These are phyloP conservation scores for Lethenteron camtschaticum DNA, from an alignment of 2,113 vertebrate species.

Conservation along the genomic window DNA sequence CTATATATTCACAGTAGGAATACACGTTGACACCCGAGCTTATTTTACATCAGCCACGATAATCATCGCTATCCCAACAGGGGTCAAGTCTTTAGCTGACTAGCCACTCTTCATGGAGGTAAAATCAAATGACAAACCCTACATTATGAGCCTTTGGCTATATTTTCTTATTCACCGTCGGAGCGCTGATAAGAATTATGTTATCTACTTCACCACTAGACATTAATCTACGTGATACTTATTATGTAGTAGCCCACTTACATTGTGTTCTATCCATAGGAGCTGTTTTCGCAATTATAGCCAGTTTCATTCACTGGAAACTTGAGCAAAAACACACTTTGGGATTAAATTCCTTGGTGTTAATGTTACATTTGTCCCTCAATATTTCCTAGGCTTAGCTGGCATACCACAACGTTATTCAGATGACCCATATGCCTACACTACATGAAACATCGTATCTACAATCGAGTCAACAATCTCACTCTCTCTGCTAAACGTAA, in stretches of 20 bases:
- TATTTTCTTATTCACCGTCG: slow-evolving; percentile 14
- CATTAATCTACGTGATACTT: slow-evolving; percentile 13
- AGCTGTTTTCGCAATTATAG: slow-evolving; percentile 12
- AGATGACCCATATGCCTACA: slow-evolving; percentile 11
- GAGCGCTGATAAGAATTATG: slow-evolving; percentile 12
- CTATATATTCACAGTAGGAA: background rate
- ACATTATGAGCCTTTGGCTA: slow-evolving; percentile 13
- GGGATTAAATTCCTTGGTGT: slow-evolving; percentile 9
- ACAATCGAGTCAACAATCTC: slow-evolving; percentile 11
- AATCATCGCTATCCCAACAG: background rate
- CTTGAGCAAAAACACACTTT: slow-evolving; percentile 12
- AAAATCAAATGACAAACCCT: slow-evolving; percentile 13
- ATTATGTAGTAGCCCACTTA: slow-evolving; percentile 15
- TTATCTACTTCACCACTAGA: slow-evolving; percentile 14
- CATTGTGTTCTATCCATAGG: slow-evolving; percentile 12
- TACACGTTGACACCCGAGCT: background rate
- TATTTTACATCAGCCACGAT: slow-evolving; percentile 1
- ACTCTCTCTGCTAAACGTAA: slow-evolving; percentile 14
- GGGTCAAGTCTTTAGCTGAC: background rate
- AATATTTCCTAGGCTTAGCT: slow-evolving; percentile 10
- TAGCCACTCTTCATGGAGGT: slow-evolving; percentile 11
- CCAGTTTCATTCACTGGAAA: slow-evolving; percentile 8
- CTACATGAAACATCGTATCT: slow-evolving; percentile 11
- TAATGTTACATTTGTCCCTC: slow-evolving; percentile 13
- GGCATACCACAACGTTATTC: slow-evolving; percentile 13